Evolutionary conservation across 2,888 invertebrate genomes (phyloP).

Genomic region (Cryptus armator): DNA sequence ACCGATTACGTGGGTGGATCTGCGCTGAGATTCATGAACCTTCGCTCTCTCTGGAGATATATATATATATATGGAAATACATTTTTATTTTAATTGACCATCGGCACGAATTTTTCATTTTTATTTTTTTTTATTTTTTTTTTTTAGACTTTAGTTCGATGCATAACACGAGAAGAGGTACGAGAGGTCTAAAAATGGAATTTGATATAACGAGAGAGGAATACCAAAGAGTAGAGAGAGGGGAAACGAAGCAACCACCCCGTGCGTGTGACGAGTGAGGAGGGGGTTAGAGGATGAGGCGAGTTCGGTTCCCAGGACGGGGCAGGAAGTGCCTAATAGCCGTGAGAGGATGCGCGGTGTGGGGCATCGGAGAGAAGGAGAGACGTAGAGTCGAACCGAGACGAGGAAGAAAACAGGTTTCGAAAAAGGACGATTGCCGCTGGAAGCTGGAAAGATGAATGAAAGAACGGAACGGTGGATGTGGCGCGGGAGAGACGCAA

Average conservation of each 20-base stretch:
- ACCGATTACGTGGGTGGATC: conserved; percentile 44
- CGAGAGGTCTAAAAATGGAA: conserved; percentile 41
- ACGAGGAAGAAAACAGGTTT: conserved; percentile 70
- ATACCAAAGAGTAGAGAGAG: conserved; percentile 12
- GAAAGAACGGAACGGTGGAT: conserved; percentile 68
- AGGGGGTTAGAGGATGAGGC: conserved; percentile 67
- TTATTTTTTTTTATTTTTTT: background rate
- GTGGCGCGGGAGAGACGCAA: conserved; percentile 53
- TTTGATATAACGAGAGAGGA: conserved; percentile 36
- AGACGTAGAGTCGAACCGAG: conserved; percentile 64
- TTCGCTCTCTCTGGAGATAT: conserved; percentile 20
- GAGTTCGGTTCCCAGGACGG: conserved; percentile 81
- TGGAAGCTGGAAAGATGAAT: conserved; percentile 81
- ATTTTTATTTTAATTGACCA: background rate
- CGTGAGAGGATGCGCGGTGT: conserved; percentile 82
- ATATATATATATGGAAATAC: background rate
- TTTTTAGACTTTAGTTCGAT: background rate
- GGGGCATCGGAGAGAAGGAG: conserved; percentile 76
- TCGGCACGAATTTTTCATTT: background rate
- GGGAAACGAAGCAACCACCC: conserved; percentile 69
- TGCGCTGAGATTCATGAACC: conserved; percentile 42
- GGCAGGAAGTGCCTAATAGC: conserved; percentile 85
- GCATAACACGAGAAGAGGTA: background rate
- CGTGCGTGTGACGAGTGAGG: conserved; percentile 49
- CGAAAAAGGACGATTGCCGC: conserved; percentile 69